phyloP scores from a whole-genome alignment of 2,888 invertebrate species.

The Cerceris ruficornis region DNA sequence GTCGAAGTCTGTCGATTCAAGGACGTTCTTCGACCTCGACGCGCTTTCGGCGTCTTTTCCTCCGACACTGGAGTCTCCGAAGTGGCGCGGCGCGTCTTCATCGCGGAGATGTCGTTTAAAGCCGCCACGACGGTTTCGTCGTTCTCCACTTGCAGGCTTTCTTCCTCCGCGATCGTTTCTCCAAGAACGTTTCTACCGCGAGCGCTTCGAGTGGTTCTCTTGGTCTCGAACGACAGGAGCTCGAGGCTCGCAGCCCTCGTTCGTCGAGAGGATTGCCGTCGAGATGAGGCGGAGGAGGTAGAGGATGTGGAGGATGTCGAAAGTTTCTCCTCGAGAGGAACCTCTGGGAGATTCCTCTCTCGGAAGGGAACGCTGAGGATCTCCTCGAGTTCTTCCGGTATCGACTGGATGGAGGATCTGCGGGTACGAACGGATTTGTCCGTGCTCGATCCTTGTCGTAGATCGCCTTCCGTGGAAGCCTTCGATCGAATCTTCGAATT shows the following conservation, averaged over 20 bases:
- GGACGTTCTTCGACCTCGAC: slow-evolving; percentile 57
- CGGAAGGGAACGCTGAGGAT: slow-evolving; percentile 37
- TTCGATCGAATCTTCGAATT: not conserved
- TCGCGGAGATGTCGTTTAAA: slow-evolving; percentile 22
- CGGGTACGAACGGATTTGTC: slow-evolving; percentile 57
- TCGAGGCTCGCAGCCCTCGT: slow-evolving; percentile 75
- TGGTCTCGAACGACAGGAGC: slow-evolving; percentile 47
- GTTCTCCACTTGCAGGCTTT: slow-evolving; percentile 33
- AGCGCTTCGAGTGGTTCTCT: slow-evolving; percentile 60
- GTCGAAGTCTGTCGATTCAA: slow-evolving; percentile 52
- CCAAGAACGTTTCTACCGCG: slow-evolving; percentile 56
- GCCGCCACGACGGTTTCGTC: slow-evolving; percentile 20
- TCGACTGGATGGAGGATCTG: slow-evolving; percentile 69
- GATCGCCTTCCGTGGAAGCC: too few relatives aligned
- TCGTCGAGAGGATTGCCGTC: slow-evolving; percentile 19
- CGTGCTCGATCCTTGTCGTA: too few relatives aligned
- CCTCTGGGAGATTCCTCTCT: too few relatives aligned
- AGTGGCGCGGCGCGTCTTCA: slow-evolving; percentile 60
- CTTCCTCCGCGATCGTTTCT: slow-evolving; percentile 66
- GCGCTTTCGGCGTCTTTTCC: slow-evolving; percentile 31
- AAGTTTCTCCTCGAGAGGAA: slow-evolving; percentile 34
- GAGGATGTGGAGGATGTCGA: not conserved
- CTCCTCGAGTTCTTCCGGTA: slow-evolving; percentile 74
- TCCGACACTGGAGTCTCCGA: slow-evolving; percentile 33
- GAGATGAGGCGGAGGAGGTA: too few relatives aligned